Evolutionary conservation across 1,140 invertebrate species (phyloP), one percentile per base, ranked within the genome.

Genomic region (Danaus melanippus): DNA sequence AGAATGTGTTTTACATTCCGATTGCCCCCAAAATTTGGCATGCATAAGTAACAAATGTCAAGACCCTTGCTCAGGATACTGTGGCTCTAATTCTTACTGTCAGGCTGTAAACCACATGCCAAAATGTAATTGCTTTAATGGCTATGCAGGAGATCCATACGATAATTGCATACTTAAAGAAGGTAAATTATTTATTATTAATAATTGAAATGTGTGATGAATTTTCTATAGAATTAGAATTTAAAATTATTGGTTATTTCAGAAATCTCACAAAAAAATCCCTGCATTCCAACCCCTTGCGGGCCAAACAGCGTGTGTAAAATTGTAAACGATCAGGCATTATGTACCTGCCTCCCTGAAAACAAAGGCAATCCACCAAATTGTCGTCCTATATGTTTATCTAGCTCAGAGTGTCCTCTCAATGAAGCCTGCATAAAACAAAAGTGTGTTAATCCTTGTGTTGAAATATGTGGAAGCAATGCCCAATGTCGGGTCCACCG

Each of bases 1-100:
- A 2, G 92, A 94, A 86, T 94, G 93, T 79, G 77, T 92, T 1
- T 69, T 93, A 0, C 93, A 92, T 76, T 90, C 91, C 0, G 93
- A 94, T 67, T 95, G 93, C 72, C 73, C 91, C 21, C 87, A 90
- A 43, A 90, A 91, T 69, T 87, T 88, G 55, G 91, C 92, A 9
- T 95, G 93, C 64, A 87, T 92, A 6, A 91, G 92, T 60, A 91
- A 91, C 50, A 94, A 92, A 83, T 96, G 94, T 70, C 87, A 89
- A 64, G 91, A 95, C 86, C 94, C 94, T 32, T 96, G 94, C 71
- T 89, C 90, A 9, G 92, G 92, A 32, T 89, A 90, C 32, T 95
- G 94, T 76, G 93, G 92, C 43, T 84, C 87, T 21, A 93, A 94
- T 68, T 93, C 93, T 2, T 87, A 91, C 64, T 95, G 93, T 69